Base-by-base conservation (phyloP, 2,113 vertebrate genomes). In the Monopterus albus region DNA sequence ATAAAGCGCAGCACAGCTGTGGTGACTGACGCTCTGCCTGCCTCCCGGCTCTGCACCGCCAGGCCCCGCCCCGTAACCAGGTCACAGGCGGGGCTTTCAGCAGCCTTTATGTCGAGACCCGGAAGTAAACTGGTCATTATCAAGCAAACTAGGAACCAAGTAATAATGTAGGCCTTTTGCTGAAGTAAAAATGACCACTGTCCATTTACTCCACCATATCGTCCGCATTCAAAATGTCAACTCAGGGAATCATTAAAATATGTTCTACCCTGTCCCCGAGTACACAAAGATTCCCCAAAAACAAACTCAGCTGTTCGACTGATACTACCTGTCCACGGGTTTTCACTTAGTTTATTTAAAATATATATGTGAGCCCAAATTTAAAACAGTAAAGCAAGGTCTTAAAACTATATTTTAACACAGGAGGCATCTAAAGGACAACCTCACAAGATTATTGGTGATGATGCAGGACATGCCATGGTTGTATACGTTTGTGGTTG, bases 71-170 rank as follows among this genome's bases (percentile, higher is more conserved):
- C 53, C 66, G 46, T 53, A 70, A 85, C 81, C 82, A 79, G 72
- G 25, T 57, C 58, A 64, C 62, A 33, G 91, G 91, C 88, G 92
- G 91, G 29, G 82, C 82, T 75, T 86, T 9, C 8, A 21, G 58
- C n/a, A 7, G 63, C 38, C 12, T 43, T 39, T 35, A 28, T 51
- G 14, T 14, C 2, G 7, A 11, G 20, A 36, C 57, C 65, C 50
- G 57, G 65, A 79, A 64, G 72, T 43, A 49, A 46, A 63, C 8
- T 59, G 7, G 7, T 12, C 4, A 2, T 3, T 38, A 45, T n/a
- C n/a, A n/a, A n/a, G n/a, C n/a, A n/a, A n/a, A n/a, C n/a, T n/a
- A n/a, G n/a, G n/a, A n/a, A n/a, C n/a, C n/a, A n/a, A n/a, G n/a
- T n/a, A n/a, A n/a, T n/a, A n/a, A n/a, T n/a, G n/a, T n/a, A n/a